These are phyloP conservation scores for Amblyraja radiata DNA, from an alignment of 2,797 vertebrate species.

Conservation along the genomic window DNA sequence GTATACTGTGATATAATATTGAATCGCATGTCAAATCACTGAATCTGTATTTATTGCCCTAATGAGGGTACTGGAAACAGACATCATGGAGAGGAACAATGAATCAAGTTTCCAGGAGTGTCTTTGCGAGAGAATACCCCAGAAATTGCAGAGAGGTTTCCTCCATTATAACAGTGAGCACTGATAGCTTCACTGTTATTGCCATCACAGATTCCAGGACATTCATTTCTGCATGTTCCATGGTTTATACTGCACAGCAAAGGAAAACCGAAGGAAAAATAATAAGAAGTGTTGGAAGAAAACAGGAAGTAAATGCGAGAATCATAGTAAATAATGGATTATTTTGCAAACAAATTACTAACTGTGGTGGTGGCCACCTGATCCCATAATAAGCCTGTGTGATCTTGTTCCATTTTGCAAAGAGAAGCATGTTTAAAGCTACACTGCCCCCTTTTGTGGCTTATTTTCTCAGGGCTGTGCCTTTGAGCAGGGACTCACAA, in stretches of 20 bases:
- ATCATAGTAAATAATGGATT: not conserved
- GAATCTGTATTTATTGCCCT: no score
- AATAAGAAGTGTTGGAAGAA: not conserved
- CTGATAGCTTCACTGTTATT: not conserved
- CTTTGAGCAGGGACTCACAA: not conserved
- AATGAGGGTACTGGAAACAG: no score
- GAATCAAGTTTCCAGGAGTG: no score
- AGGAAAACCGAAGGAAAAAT: not conserved
- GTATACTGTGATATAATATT: no score
- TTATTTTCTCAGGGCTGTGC: not conserved
- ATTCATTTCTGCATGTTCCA: not conserved
- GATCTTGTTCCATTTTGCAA: not conserved
- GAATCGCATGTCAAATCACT: no score
- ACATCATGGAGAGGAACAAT: no score
- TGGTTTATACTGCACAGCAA: not conserved
- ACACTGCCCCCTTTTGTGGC: slow-evolving; percentile 10
- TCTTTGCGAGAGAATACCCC: not conserved
- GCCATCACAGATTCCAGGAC: no score
- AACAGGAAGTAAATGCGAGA: slow-evolving; percentile 16
- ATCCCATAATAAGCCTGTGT: not conserved
- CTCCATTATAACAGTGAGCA: not conserved
- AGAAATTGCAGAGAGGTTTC: not conserved
- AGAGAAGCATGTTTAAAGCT: slow-evolving; percentile 10
- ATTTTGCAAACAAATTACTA: slow-evolving; percentile 11
- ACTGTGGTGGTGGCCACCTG: not conserved